Percentiles rank a stretch among this genome's conserved stretches.
Evolutionary conservation across 1,140 invertebrate genomes (phyloP).

Genomic region (Leucophenga varia): DNA sequence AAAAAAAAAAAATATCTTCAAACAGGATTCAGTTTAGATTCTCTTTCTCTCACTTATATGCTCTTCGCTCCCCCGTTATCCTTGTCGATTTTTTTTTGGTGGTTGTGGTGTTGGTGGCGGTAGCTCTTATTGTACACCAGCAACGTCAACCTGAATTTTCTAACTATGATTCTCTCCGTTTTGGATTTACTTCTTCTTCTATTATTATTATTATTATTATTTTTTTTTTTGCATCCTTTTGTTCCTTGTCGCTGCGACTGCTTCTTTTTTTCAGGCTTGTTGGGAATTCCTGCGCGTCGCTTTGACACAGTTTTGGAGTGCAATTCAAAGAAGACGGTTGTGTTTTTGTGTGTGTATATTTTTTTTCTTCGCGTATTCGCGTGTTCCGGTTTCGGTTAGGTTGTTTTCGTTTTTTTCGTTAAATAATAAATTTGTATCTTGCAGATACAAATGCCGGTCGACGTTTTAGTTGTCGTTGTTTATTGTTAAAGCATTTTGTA

Average conservation of each 20-base stretch:
- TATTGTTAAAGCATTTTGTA: neutral
- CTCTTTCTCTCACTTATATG: too few species aligned
- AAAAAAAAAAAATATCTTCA: too few species aligned
- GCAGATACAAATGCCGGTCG: too few species aligned
- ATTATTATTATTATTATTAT: too few species aligned
- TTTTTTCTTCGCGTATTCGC: constrained; percentile 26
- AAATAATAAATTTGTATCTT: too few species aligned
- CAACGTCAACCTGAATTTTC: constrained; percentile 14
- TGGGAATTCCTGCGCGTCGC: constrained; percentile 37
- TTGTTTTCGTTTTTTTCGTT: constrained; percentile 16
- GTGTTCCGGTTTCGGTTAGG: constrained; percentile 26
- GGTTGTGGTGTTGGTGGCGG: constrained; percentile 21
- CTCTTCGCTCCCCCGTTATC: too few species aligned
- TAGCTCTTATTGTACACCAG: constrained; percentile 1
- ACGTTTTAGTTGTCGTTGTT: neutral
- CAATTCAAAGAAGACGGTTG: constrained; percentile 53
- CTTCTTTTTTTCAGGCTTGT: constrained; percentile 13
- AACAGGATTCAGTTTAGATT: too few species aligned
- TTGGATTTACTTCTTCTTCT: too few species aligned
- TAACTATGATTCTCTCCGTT: constrained; percentile 21
- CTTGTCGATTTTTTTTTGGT: constrained; percentile 13
- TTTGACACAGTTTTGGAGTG: constrained; percentile 55
- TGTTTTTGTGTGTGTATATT: constrained; percentile 22
- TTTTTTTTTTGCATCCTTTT: constrained; percentile 13
- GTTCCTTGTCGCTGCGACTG: too few species aligned